A percentile compares a stretch with the other conserved stretches of the same genome.
phyloP scores from a whole-genome alignment of 2,113 vertebrate genomes.

The Rhinoptilus africanus region DNA sequence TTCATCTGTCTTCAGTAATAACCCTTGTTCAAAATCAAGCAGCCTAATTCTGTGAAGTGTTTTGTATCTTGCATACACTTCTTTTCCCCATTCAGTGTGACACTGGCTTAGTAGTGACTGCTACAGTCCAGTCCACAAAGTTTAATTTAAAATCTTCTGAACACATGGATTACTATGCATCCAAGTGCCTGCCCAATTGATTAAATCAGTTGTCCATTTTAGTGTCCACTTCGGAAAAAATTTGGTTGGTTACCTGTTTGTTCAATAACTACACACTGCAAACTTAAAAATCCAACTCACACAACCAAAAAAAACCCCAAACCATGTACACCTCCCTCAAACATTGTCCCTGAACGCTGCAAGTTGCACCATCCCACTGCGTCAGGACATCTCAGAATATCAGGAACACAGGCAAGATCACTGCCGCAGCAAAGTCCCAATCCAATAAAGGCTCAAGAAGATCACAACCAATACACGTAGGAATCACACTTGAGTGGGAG shows the following conservation, averaged over 20 bases:
- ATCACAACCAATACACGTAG: fast-evolving
- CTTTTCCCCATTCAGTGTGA: neutral
- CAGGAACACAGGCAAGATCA: neutral
- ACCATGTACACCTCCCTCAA: fast-evolving
- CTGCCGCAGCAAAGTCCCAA: neutral
- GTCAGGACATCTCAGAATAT: fast-evolving
- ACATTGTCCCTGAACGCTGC: neutral
- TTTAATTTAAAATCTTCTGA: neutral
- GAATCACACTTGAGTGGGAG: neutral
- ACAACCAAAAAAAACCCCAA: neutral
- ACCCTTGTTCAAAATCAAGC: neutral
- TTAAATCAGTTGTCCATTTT: neutral
- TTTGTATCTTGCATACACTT: neutral
- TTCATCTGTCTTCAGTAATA: neutral
- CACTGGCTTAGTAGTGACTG: neutral
- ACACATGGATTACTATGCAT: neutral
- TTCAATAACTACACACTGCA: neutral
- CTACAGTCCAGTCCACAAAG: neutral
- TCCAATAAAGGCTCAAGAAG: neutral
- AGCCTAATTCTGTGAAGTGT: neutral
- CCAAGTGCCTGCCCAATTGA: neutral
- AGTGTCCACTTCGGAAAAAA: neutral
- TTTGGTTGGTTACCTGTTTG: neutral
- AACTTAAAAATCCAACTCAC: neutral
- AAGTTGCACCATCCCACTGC: neutral